Evolutionary conservation across 2,888 invertebrate species (phyloP), one percentile per base, ranked within the genome.

Genomic region (Agriotes lineatus): DNA sequence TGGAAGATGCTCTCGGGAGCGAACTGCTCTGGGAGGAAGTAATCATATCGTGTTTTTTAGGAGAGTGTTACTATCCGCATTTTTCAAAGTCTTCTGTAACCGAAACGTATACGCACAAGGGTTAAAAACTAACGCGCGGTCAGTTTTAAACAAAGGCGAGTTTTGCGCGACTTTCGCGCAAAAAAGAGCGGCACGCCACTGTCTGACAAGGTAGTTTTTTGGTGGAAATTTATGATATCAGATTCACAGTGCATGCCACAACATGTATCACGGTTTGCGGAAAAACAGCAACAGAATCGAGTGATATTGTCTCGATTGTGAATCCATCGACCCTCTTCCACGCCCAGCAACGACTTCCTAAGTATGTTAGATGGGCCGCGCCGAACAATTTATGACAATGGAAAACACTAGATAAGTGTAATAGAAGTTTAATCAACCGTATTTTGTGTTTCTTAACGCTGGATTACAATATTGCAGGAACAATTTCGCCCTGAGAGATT

Each of bases 351-450:
- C 72, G 71, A 75, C 73, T 74, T 76, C 74, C 74, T 74, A 75
- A 75, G 73, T 75, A 74, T 74, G 74, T 76, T 75, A 74, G 74
- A 75, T 72, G 72, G 72, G 71, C 63, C 71, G 75, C 72, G 72
- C 54, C 72, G 67, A 60, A 70, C 75, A 72, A 77, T 76, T 77
- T 75, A 77, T 72, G 77, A 76, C 74, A 74, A 76, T 75, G 72
- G 72, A 69, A 74, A 70, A 69, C 70, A 71, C 70, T 69, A 74
- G 72, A 75, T 72, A 73, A 76, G 75, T 74, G 76, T 76, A 76
- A 77, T 76, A 77, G 76, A 77, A 76, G 76, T 77, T 77, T 76
- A 78, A 78, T 78, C 76, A 76, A 75, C 72, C 77, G 74, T 75
- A 74, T 74, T 74, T 73, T 69, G 71, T 69, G 69, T 68, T 70